Evolutionary conservation across 2,797 vertebrate genomes (phyloP).

Genomic region (Hylomyscus alleni): DNA sequence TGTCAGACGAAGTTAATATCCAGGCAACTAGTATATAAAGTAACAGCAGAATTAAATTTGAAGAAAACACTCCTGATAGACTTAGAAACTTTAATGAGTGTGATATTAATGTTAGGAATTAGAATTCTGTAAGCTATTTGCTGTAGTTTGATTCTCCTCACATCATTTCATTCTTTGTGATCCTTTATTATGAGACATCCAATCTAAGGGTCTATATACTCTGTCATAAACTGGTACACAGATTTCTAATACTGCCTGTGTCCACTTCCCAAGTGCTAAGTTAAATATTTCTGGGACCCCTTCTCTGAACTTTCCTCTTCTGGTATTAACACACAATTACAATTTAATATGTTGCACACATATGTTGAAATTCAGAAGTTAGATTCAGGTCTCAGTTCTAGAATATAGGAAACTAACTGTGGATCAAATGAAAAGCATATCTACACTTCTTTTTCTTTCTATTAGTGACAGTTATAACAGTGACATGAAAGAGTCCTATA

Average conservation of each 20-base stretch:
- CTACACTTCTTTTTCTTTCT: neutral
- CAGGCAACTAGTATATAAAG: neutral
- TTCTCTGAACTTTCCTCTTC: neutral
- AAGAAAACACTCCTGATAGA: neutral
- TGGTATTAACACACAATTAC: neutral
- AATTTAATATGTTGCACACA: neutral
- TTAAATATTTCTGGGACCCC: too few relatives aligned
- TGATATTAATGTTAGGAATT: neutral
- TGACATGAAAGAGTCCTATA: neutral
- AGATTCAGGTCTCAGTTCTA: neutral
- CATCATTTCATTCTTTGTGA: neutral
- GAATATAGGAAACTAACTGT: neutral
- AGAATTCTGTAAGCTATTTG: neutral
- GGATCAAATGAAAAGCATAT: neutral
- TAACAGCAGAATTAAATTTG: neutral
- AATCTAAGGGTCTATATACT: neutral
- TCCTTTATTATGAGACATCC: neutral
- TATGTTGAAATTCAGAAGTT: neutral
- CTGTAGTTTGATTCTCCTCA: neutral
- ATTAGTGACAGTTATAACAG: neutral
- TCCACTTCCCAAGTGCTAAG: neutral
- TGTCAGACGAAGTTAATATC: neutral
- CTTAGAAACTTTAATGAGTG: neutral
- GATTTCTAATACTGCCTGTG: too few relatives aligned
- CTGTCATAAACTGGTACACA: neutral